Evolutionary conservation across 2,888 invertebrate genomes (phyloP).

Genomic region (Euplagia quadripunctaria): DNA sequence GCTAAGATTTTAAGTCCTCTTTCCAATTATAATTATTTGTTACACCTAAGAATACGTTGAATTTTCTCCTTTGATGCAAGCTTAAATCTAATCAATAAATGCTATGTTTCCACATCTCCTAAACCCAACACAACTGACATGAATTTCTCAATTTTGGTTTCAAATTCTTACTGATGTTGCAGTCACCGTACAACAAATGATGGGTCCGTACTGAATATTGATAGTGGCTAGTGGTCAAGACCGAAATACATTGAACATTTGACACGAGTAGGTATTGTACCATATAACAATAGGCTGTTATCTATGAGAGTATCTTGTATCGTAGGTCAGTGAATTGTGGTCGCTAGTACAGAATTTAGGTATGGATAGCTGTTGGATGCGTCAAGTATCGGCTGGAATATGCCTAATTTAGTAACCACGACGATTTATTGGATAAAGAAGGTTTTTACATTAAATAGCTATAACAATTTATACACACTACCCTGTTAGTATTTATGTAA

Average conservation of each 20-base stretch:
- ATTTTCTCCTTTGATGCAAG: not conserved
- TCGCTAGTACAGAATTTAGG: constrained; percentile 5
- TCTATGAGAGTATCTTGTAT: constrained; percentile 42
- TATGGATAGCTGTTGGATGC: constrained; percentile 11
- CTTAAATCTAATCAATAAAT: not conserved
- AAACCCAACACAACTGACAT: constrained; percentile 16
- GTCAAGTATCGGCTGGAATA: not conserved
- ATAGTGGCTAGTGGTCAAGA: constrained; percentile 13
- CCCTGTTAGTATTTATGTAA: no score
- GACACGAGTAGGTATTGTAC: constrained; percentile 49
- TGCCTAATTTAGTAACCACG: not conserved
- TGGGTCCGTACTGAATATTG: constrained; percentile 32
- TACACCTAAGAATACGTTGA: not conserved
- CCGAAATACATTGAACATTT: constrained; percentile 43
- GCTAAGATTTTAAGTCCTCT: not conserved
- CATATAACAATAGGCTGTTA: constrained; percentile 46
- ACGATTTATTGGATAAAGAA: not conserved
- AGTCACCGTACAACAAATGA: constrained; percentile 5
- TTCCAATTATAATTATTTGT: not conserved
- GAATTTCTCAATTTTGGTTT: not conserved
- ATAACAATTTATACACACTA: no score
- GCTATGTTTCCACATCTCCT: not conserved
- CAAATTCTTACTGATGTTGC: not conserved
- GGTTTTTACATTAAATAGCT: not conserved
- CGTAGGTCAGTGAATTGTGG: constrained; percentile 48